Base-by-base conservation (phyloP, 37 sponge, comb jelly and placozoan genomes). In the Tethya wilhelma region DNA sequence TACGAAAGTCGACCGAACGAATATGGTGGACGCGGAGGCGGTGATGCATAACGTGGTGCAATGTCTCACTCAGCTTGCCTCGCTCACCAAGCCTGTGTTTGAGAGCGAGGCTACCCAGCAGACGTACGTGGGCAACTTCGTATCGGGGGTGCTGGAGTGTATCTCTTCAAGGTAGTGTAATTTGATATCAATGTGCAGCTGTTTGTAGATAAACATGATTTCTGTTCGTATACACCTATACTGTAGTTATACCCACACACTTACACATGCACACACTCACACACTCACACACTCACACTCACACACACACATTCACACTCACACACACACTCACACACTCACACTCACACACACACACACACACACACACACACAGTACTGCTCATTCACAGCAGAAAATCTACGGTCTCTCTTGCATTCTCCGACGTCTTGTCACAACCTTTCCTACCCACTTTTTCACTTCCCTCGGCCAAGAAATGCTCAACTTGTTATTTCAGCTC, bases 41-140 rank as follows among this genome's bases (percentile, higher is more conserved):
- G 80, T 78, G 1, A 17, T 75, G 17, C 81, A 84, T 40, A 67
- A 69, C 42, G 64, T 74, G 1, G 22, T 83, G 0, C 89, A 88
- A 77, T 87, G 93, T 70, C 73, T 92, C 32, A 82, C 85, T 29
- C 93, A 92, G 71, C 73, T 92, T 60, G 85, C 89, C 59, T 87
- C 89, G 19, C 77, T 92, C 57, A 67, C 72, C 44, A 80, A 72
- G 0, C 71, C 77, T 1, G 85, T 84, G 20, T 68, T 88, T 20
- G 59, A 55, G 2, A 44, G 56, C 29, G 67, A 59, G 2, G 63
- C 71, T 11, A 84, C 82, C 29, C 68, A 73, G 79, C 36, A 59
- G 59, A 17, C 28, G 1, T 87, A 81, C 28, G 55, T 87, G 37
- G 58, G 9, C 66, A 49, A 44, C 28, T 79, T 86, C 67, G 80